Evolutionary conservation across 1,140 invertebrate species (phyloP), one percentile per base, ranked within the genome.

Genomic region (Lepidotrigona ventralis): DNA sequence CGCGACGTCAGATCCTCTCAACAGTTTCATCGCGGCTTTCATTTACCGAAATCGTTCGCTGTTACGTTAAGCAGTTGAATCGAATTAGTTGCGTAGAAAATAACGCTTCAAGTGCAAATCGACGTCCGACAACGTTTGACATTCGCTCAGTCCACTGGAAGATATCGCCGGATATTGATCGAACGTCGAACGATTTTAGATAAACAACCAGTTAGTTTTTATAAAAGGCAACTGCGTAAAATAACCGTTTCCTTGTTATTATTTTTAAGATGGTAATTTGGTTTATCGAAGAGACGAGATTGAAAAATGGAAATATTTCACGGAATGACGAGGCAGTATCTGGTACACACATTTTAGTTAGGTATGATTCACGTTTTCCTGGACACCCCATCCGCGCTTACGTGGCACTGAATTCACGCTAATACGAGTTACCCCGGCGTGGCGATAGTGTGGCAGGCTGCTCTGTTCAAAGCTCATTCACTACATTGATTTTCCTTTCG

Each of bases 401-500:
- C 91, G 89, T 91, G 89, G 90, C 90, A 91, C 81, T 87, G 86
- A 91, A 90, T 92, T 90, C 90, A 90, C 89, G 87, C 90, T 88
- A 92, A 90, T 88, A 87, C 63, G 73, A 88, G 90, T 89, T 87
- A 91, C 88, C 88, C 91, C 75, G 84, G 72, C 87, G 86, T 78
- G 80, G 86, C 84, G 86, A 92, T 91, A 91, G 90, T 91, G 90
- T 87, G 81, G 63, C 81, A 82, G 80, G 90, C 89, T 89, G 84
- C 88, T 84, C 88, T 83, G 90, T 87, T 91, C 81, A 81, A 87
- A 91, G 90, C 89, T 90, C 89, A 91, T 92, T 92, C 90, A 85
- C 90, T 69, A 90, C 92, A 92, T 93, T 91, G 92, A 93, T 93
- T 92, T 92, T 92, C 89, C 90, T 92, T 92, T 91, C 89, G 87